Conservation (phyloP, 2,888 invertebrate genomes). For the Taphrorychus bicolor region DNA sequence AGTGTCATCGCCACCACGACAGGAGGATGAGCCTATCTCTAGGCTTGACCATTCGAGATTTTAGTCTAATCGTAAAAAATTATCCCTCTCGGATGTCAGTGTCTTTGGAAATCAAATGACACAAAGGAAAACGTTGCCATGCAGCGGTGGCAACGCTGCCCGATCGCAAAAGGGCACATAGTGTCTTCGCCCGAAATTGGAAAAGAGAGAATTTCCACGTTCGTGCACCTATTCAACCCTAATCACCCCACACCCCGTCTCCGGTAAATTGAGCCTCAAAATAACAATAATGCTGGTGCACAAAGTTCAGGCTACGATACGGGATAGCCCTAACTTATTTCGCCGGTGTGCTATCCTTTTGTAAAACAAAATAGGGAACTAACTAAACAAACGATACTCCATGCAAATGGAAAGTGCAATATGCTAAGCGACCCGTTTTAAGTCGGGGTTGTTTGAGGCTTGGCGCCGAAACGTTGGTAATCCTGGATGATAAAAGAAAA, state of each 20-base stretch:
- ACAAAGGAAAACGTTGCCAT: too few relatives aligned
- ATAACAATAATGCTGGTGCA: neutral
- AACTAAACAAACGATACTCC: constrained; percentile 12
- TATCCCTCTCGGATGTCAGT: too few relatives aligned
- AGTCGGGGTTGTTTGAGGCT: neutral
- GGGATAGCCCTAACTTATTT: neutral
- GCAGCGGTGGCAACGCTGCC: too few relatives aligned
- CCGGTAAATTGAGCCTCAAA: neutral
- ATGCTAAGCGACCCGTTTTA: neutral
- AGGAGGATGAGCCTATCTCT: too few relatives aligned
- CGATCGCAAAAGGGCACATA: too few relatives aligned
- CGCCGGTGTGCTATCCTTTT: neutral
- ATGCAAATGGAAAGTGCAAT: constrained; percentile 9
- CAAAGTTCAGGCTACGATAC: neutral
- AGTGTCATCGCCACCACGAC: too few relatives aligned
- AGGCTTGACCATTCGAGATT: too few relatives aligned
- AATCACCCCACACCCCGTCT: neutral
- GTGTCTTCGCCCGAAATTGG: neutral
- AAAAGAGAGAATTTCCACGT: neutral
- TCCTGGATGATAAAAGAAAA: neutral
- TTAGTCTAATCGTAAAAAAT: too few relatives aligned
- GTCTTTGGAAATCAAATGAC: too few relatives aligned
- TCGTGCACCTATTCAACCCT: neutral
- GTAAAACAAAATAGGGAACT: constrained; percentile 6
- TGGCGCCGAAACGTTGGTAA: neutral